Evolutionary conservation across 92 coral and sea anemone species (phyloP).

Genomic region (Epizoanthus stellaris): DNA sequence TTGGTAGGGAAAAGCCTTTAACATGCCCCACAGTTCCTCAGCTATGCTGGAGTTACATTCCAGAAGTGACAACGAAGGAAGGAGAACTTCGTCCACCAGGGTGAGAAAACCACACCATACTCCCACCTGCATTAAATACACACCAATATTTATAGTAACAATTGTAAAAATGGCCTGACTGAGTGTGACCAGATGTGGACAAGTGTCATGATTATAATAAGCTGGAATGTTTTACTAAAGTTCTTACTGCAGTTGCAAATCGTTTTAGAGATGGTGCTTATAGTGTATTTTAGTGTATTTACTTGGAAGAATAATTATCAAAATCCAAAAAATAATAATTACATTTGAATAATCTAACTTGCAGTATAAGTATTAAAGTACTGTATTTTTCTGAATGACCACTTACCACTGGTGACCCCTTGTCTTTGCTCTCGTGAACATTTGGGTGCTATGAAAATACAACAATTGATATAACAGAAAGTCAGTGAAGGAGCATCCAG

Average conservation of each 20-base stretch:
- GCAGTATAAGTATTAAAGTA: background rate
- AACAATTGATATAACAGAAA: background rate
- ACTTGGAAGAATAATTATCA: too few relatives aligned
- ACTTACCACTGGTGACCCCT: constrained; percentile 56
- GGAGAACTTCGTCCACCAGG: constrained; percentile 89
- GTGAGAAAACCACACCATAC: constrained; percentile 96
- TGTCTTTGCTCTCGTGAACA: constrained; percentile 54
- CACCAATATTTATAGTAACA: background rate
- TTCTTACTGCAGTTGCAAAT: too few relatives aligned
- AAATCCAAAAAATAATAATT: too few relatives aligned
- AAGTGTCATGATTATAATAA: too few relatives aligned
- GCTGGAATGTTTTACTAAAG: too few relatives aligned
- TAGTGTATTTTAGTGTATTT: too few relatives aligned
- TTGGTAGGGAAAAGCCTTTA: constrained; percentile 93
- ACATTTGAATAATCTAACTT: too few relatives aligned
- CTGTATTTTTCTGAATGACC: background rate
- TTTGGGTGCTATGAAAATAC: constrained; percentile 46
- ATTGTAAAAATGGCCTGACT: background rate
- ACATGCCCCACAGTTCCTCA: constrained; percentile 96
- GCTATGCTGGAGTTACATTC: constrained; percentile 98
- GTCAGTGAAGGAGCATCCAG: too few relatives aligned
- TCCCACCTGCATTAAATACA: constrained; percentile 60
- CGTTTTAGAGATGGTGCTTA: too few relatives aligned
- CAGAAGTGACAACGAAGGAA: constrained; percentile 90
- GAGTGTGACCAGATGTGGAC: too few relatives aligned